Evolutionary conservation across 2,888 invertebrate species (phyloP).

Genomic region (Willowsia nigromaculata): DNA sequence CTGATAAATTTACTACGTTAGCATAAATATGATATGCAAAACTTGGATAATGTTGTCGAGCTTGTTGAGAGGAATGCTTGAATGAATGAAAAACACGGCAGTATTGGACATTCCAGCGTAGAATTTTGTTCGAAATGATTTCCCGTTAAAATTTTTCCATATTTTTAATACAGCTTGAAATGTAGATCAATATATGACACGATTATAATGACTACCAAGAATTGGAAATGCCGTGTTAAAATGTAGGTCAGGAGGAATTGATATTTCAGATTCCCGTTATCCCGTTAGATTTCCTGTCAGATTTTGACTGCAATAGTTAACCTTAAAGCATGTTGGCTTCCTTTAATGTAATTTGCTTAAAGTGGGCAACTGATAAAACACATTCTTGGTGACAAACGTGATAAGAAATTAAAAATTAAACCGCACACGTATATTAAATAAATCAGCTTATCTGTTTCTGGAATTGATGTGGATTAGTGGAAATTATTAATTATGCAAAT

Average conservation of each 20-base stretch:
- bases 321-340: background rate
- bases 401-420: background rate
- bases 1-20: too few relatives aligned
- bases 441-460: background rate
- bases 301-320: background rate
- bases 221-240: background rate
- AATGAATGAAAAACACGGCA: too few relatives aligned
- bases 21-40: too few relatives aligned
- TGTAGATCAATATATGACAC: too few relatives aligned
- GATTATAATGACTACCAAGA: too few relatives aligned
- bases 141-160: too few relatives aligned
- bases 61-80: too few relatives aligned
- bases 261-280: background rate
- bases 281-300: conserved; percentile 16
- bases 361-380: background rate
- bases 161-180: too few relatives aligned
- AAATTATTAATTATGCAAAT: background rate
- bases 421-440: background rate
- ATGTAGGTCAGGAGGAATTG: conserved; percentile 49
- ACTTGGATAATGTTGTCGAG: too few relatives aligned
- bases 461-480: background rate
- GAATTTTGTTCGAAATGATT: too few relatives aligned
- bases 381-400: background rate
- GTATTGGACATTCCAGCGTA: too few relatives aligned
- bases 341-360: background rate